Evolutionary conservation across 2,113 vertebrate species (phyloP).

Genomic region (Xyliphius kryptos): DNA sequence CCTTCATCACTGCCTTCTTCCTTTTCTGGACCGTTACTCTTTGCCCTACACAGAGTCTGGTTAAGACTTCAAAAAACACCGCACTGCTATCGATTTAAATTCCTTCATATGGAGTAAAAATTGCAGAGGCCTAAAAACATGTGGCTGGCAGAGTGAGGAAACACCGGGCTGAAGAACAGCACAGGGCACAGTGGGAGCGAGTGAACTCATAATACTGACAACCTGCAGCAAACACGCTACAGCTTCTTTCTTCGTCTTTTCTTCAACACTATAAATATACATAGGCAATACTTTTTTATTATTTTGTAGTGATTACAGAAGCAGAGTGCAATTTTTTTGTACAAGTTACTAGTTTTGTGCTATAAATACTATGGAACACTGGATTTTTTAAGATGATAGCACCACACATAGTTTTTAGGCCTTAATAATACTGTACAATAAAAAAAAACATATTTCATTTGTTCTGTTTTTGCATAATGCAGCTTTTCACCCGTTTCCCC

Average conservation of each 20-base stretch:
- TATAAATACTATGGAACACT: slow-evolving; percentile 99
- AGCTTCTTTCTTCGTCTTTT: slow-evolving; percentile 47
- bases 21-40: slow-evolving; percentile 76
- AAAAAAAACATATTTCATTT: slow-evolving; percentile 69
- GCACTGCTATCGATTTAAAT: no score
- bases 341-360: slow-evolving; percentile 99
- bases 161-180: slow-evolving; percentile 70
- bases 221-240: slow-evolving; percentile 77
- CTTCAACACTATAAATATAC: no score
- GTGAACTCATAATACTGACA: slow-evolving; percentile 83
- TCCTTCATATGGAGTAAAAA: no score
- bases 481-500: slow-evolving; percentile 71
- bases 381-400: slow-evolving; percentile 89
- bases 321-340: slow-evolving; percentile 96
- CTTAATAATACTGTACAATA: slow-evolving; percentile 99
- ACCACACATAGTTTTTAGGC: slow-evolving; percentile 99
- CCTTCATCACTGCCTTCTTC: slow-evolving; percentile 51
- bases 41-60: slow-evolving; percentile 85
- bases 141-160: slow-evolving; percentile 89
- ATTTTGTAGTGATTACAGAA: slow-evolving; percentile 99
- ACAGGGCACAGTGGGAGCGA: slow-evolving; percentile 75
- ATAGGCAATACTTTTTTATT: no score
- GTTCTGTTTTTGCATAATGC: slow-evolving; percentile 92
- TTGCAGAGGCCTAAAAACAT: slow-evolving; percentile 90
- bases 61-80: no score